Evolutionary conservation across 1,140 invertebrate genomes (phyloP).

Genomic region (Diplogasteroides magnus): DNA sequence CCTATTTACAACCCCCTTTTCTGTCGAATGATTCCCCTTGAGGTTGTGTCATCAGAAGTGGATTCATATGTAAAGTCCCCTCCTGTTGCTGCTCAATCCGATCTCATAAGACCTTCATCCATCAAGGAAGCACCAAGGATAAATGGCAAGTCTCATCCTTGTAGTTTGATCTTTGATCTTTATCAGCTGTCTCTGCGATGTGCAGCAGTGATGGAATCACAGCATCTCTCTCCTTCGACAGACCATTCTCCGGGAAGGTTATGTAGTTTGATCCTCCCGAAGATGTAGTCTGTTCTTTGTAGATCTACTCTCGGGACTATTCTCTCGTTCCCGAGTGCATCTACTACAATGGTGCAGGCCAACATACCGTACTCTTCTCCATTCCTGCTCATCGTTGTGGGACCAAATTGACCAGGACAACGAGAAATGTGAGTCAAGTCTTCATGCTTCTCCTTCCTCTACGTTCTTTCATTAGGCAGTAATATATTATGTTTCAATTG

Average conservation of each 20-base stretch:
- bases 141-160: too few relatives aligned
- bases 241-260: slow-evolving; percentile 41
- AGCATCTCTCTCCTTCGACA: slow-evolving; percentile 43
- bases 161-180: too few relatives aligned
- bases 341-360: slow-evolving; percentile 45
- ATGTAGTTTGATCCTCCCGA: not conserved
- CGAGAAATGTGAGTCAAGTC: slow-evolving; percentile 37
- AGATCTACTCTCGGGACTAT: slow-evolving; percentile 45
- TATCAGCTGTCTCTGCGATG: slow-evolving; percentile 48
- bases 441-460: too few relatives aligned
- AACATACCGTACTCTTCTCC: slow-evolving; percentile 44
- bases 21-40: too few relatives aligned
- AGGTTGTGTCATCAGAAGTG: too few relatives aligned
- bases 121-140: too few relatives aligned
- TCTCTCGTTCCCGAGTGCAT: slow-evolving; percentile 44
- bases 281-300: not conserved
- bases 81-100: too few relatives aligned
- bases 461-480: too few relatives aligned
- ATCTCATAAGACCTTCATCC: too few relatives aligned
- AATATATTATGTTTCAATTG: too few relatives aligned
- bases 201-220: slow-evolving; percentile 46
- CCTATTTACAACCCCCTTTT: too few relatives aligned
- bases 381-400: slow-evolving; percentile 46
- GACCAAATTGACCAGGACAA: slow-evolving; percentile 43
- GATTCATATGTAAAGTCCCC: too few relatives aligned